These are phyloP conservation scores for Schizotus pectinicornis DNA, from an alignment of 2,888 invertebrate species.

Conservation along the genomic window DNA sequence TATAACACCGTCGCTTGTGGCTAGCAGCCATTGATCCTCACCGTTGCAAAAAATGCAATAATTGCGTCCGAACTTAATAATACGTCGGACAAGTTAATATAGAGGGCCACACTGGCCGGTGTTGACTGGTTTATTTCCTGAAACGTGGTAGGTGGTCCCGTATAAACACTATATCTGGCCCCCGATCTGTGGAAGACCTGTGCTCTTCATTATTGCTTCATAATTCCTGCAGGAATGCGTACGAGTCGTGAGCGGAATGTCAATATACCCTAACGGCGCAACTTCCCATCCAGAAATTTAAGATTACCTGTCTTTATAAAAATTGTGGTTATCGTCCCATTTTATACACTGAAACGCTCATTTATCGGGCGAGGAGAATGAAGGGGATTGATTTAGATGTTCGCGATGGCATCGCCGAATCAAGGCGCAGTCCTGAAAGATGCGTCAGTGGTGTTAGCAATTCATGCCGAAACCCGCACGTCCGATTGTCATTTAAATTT, in stretches of 20 bases:
- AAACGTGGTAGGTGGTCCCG: constrained; percentile 50
- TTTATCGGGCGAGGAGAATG: background rate
- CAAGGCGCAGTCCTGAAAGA: too few species aligned
- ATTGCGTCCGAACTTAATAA: too few species aligned
- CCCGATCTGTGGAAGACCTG: constrained; percentile 48
- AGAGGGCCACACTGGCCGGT: background rate
- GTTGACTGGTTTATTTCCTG: constrained; percentile 47
- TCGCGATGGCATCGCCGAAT: too few species aligned
- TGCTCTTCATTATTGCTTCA: constrained; percentile 57
- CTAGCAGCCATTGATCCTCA: too few species aligned
- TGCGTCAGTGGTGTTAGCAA: background rate
- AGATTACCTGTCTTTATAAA: constrained; percentile 36
- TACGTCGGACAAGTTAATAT: too few species aligned
- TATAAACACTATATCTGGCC: constrained; percentile 47
- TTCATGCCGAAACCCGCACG: background rate
- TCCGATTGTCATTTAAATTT: constrained; percentile 2
- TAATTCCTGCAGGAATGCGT: constrained; percentile 54
- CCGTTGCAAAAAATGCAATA: too few species aligned
- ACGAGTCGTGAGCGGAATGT: constrained; percentile 53
- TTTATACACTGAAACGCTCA: background rate
- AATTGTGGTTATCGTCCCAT: constrained; percentile 14
- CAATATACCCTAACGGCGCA: constrained; percentile 42
- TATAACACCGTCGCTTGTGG: too few species aligned
- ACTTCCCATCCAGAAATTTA: constrained; percentile 43
- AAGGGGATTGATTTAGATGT: background rate